phyloP scores from a whole-genome alignment of 2,113 vertebrate species.

The Onychostruthus taczanowskii region DNA sequence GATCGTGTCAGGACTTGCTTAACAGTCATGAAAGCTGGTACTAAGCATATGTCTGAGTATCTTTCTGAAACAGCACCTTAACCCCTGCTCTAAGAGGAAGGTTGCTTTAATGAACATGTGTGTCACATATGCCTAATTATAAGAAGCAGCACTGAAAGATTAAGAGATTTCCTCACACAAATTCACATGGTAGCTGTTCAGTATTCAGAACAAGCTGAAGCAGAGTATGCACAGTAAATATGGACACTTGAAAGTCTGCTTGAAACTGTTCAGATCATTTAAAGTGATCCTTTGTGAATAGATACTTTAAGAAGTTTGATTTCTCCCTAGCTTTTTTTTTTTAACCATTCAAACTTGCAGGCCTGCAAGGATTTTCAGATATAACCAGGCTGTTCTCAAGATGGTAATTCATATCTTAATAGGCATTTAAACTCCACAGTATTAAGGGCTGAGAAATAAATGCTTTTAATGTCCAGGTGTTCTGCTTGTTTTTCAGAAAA shows the following conservation, averaged over 20 bases:
- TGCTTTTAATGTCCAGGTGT: background rate
- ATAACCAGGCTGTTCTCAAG: background rate
- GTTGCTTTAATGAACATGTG: conserved; percentile 11
- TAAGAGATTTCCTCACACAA: background rate
- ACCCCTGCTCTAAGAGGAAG: background rate
- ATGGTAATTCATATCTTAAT: background rate
- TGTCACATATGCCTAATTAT: background rate
- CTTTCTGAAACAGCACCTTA: background rate
- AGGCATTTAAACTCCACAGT: background rate
- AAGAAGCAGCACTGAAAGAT: background rate
- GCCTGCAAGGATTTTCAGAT: background rate
- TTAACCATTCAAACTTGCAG: background rate
- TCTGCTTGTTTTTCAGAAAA: background rate
- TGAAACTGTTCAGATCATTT: background rate
- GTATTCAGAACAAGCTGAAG: conserved; percentile 22
- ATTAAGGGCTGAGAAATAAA: background rate
- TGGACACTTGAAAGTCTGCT: background rate
- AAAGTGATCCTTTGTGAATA: conserved; percentile 4
- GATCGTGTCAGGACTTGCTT: background rate
- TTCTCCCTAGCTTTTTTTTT: background rate
- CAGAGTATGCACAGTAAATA: background rate
- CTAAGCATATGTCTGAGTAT: background rate
- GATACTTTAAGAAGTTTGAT: background rate
- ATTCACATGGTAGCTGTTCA: background rate
- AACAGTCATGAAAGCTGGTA: background rate